A percentile compares a stretch with the other conserved stretches of the same genome.
These are phyloP conservation scores for Menidia beryllina DNA, from an alignment of 2,113 vertebrate genomes.

Conservation along the genomic window DNA sequence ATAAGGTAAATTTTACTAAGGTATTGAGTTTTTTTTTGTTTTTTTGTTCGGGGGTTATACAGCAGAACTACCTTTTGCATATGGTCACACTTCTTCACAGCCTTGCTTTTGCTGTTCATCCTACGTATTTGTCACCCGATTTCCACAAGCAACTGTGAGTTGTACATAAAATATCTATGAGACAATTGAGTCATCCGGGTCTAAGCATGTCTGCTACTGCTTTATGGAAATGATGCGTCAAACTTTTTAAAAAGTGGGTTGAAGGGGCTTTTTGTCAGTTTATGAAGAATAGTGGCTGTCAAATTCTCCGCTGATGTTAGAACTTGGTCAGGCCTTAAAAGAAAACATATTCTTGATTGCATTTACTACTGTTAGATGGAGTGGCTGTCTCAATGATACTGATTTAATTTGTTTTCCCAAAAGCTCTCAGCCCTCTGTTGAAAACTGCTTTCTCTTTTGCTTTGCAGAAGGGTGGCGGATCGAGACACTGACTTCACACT, in stretches of 20 bases:
- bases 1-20: not conserved
- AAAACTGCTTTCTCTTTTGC: constrained; percentile 10
- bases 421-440: constrained; percentile 4
- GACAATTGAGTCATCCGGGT: constrained; percentile 13
- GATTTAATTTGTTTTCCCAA: not conserved
- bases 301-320: not conserved
- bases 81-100: not conserved
- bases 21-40: not conserved
- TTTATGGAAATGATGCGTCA: constrained; percentile 21
- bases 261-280: constrained; percentile 18
- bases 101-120: not conserved
- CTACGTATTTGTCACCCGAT: not conserved
- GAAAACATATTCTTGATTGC: not conserved
- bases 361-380: not conserved
- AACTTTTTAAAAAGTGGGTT: constrained; percentile 5
- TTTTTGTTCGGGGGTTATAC: not conserved
- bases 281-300: constrained; percentile 5
- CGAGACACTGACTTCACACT: not conserved
- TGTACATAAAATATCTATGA: constrained; percentile 3
- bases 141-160: not conserved
- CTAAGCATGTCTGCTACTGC: constrained; percentile 6
- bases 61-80: no score
- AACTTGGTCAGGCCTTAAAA: not conserved
- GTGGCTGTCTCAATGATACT: constrained; percentile 3
- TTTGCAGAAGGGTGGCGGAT: constrained; percentile 43